phyloP scores from a whole-genome alignment of 35 echinoderm and acorn worm species.

The Hemicentrotus pulcherrimus region DNA sequence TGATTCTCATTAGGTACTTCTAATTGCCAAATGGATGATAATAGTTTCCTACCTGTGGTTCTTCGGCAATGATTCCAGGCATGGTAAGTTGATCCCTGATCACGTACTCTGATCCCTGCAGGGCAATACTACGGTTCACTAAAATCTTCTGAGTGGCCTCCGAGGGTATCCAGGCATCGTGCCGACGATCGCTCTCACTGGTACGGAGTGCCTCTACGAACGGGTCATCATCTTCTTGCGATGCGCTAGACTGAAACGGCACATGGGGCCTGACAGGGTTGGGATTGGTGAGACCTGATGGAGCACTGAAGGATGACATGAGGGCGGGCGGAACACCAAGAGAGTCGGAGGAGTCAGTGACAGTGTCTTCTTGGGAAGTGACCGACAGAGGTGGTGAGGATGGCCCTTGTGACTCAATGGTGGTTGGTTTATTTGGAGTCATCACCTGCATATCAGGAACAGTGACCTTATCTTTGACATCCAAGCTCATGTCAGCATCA shows the following conservation, averaged over 20 bases:
- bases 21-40: too few relatives aligned
- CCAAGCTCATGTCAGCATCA: background rate
- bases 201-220: constrained; percentile 75
- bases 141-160: constrained; percentile 73
- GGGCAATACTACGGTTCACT: constrained; percentile 29
- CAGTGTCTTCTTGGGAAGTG: background rate
- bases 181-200: constrained; percentile 84
- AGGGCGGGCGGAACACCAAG: background rate
- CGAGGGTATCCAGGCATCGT: constrained; percentile 86
- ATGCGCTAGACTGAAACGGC: constrained; percentile 11
- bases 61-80: constrained; percentile 89
- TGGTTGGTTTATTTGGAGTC: background rate
- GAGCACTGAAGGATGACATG: constrained; percentile 8
- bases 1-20: too few relatives aligned
- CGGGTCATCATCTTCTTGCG: constrained; percentile 50
- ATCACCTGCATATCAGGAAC: background rate
- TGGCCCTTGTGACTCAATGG: background rate
- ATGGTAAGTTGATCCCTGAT: constrained; percentile 87
- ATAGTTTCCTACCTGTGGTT: constrained; percentile 71
- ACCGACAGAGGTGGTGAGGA: background rate
- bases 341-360: background rate
- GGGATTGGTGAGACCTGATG: background rate
- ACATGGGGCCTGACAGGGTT: background rate
- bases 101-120: constrained; percentile 81
- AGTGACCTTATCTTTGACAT: background rate